Percentiles rank a stretch among this genome's conserved stretches.
Evolutionary conservation across 2,797 vertebrate genomes (phyloP).

Genomic region (Amazona finschi): DNA sequence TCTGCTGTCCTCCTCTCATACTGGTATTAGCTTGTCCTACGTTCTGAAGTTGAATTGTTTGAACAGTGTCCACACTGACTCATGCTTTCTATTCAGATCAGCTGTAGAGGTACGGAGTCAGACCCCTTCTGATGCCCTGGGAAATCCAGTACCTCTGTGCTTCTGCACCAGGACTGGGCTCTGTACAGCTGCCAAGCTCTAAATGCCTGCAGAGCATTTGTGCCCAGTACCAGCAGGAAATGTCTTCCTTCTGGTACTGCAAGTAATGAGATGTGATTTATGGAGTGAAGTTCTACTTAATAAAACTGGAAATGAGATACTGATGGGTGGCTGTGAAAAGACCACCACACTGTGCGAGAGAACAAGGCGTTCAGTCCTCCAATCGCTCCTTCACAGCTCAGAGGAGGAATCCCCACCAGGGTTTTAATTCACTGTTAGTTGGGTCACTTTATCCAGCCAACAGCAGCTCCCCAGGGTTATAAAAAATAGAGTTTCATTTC

Average conservation of each 20-base stretch:
- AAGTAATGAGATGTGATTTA: slow-evolving; percentile 36
- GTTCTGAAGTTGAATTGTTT: neutral
- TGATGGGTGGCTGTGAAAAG: slow-evolving; percentile 13
- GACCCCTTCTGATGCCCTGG: neutral
- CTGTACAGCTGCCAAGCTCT: slow-evolving; percentile 5
- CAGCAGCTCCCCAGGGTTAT: neutral
- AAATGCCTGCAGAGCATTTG: slow-evolving; percentile 26
- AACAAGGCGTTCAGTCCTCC: neutral
- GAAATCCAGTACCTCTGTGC: neutral
- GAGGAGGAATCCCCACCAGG: neutral
- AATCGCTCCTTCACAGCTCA: neutral
- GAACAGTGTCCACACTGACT: neutral
- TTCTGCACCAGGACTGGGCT: neutral
- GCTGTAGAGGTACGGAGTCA: neutral
- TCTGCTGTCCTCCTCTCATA: neutral
- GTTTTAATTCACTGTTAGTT: slow-evolving; percentile 17
- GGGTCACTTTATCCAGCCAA: neutral
- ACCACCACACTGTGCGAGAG: slow-evolving; percentile 8
- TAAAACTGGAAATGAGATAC: slow-evolving; percentile 34
- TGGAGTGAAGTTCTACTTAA: slow-evolving; percentile 38
- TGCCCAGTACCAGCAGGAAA: slow-evolving; percentile 52
- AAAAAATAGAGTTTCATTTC: neutral
- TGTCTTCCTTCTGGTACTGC: slow-evolving; percentile 24
- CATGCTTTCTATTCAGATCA: neutral
- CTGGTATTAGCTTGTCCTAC: neutral